phyloP scores from a whole-genome alignment of 2,888 invertebrate species.

The Cheilosia vulpina region DNA sequence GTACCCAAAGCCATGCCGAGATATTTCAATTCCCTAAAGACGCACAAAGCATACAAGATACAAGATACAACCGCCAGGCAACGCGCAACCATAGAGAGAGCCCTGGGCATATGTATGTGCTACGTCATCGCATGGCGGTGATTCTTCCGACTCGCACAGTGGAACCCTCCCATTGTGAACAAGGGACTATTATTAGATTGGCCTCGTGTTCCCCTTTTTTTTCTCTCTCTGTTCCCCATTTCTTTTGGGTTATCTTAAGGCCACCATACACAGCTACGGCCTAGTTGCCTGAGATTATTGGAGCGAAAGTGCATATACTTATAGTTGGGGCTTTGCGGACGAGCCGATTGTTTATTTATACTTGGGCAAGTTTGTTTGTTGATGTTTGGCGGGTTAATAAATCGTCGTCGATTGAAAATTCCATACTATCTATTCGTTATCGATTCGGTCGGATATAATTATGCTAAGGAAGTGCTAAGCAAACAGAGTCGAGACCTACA shows the following conservation, averaged over 20 bases:
- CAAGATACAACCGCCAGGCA: constrained; percentile 4
- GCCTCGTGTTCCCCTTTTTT: constrained; percentile 73
- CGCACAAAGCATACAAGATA: constrained; percentile 1
- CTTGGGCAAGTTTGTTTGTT: constrained; percentile 68
- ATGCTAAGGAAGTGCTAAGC: not conserved
- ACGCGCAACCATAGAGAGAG: not conserved
- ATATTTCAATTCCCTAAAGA: constrained; percentile 70
- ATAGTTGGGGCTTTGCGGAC: not conserved
- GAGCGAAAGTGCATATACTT: constrained; percentile 55
- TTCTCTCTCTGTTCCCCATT: constrained; percentile 17
- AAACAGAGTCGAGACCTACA: not conserved
- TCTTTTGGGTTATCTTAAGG: constrained; percentile 51
- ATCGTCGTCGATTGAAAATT: constrained; percentile 58
- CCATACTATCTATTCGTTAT: not conserved
- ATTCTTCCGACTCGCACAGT: constrained; percentile 56
- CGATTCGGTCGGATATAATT: not conserved
- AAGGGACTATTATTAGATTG: constrained; percentile 74
- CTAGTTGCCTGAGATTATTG: constrained; percentile 69
- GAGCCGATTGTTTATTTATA: constrained; percentile 68
- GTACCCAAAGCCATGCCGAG: constrained; percentile 36
- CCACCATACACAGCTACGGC: constrained; percentile 24
- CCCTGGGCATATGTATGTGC: not conserved
- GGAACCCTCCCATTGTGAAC: constrained; percentile 72
- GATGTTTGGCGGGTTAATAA: constrained; percentile 66
- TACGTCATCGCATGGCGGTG: constrained; percentile 63